These are phyloP conservation scores for Andrena hattorfiana DNA, from an alignment of 2,888 invertebrate genomes.

Conservation along the genomic window DNA sequence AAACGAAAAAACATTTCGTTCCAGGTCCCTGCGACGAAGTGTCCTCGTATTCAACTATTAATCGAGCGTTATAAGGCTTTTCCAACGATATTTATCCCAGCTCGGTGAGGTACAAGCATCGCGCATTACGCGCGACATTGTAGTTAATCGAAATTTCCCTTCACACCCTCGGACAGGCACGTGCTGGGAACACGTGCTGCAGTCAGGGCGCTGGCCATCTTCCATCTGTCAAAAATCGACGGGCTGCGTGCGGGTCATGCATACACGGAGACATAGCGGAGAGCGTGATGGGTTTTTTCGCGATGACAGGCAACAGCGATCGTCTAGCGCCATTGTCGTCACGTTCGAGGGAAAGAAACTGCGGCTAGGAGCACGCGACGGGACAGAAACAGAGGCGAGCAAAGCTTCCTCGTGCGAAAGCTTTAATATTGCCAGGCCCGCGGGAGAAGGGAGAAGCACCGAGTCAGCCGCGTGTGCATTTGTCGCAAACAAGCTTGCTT, in stretches of 20 bases:
- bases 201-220: constrained; percentile 66
- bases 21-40: no score
- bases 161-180: constrained; percentile 68
- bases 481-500: constrained; percentile 64
- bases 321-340: neutral
- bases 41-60: constrained; percentile 26
- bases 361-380: constrained; percentile 14
- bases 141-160: constrained; percentile 75
- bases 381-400: constrained; percentile 5
- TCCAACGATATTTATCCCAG: constrained; percentile 62
- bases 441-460: constrained; percentile 29
- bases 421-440: constrained; percentile 50
- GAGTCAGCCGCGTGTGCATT: constrained; percentile 52
- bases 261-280: constrained; percentile 31
- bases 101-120: constrained; percentile 50
- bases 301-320: constrained; percentile 54
- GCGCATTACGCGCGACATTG: constrained; percentile 67
- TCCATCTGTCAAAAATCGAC: constrained; percentile 75
- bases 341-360: neutral
- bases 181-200: constrained; percentile 67
- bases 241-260: constrained; percentile 65
- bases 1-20: no score
- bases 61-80: constrained; percentile 19
- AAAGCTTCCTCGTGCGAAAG: constrained; percentile 33
- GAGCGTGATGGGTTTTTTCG: constrained; percentile 14